Base-by-base conservation (phyloP, 2,113 vertebrate genomes). In the Progne subis region DNA sequence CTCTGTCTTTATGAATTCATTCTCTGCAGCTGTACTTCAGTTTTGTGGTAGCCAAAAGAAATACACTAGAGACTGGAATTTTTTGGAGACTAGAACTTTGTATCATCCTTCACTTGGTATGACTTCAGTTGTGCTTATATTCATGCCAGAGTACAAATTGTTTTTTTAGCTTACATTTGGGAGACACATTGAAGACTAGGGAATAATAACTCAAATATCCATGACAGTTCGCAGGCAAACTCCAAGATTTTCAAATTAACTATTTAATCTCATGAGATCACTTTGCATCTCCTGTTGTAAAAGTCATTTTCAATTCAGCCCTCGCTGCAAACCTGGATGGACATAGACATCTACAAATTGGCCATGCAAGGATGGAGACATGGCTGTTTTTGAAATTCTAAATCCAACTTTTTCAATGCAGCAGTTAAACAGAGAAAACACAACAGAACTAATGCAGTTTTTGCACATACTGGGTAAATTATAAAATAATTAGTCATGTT, bases 401-500 rank as follows among this genome's bases (percentile, higher is more conserved):
- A 61, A 81, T 37, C 82, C 32, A 82, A 6, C 17, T 91, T 95
- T 52, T 80, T 39, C 24, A 94, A 59, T 75, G 32, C 86, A 74
- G 31, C 82, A 79, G 41, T 77, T 84, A 78, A 81, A 88, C 39
- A 84, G 74, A 81, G n/a, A 94, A 96, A 82, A 81, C 79, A 83
- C 89, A 96, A 96, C 94, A 84, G 57, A 95, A 84, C 11, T 52
- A 95, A 87, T 65, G 57, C 64, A 92, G 31, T 56, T 97, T 95
- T 97, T 97, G 82, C 70, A 77, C 83, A 84, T 96, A 95, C 61
- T 78, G 96, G 53, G 84, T 96, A 98, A 97, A 98, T 98, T 96
- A 94, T 90, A 97, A 98, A 97, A 97, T 97, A 96, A 98, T 98
- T 97, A 97, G 91, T 95, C 97, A 95, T 97, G 96, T 96, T 98